Base-by-base conservation (phyloP, 2,888 invertebrate genomes). In the Chouioia cunea region DNA sequence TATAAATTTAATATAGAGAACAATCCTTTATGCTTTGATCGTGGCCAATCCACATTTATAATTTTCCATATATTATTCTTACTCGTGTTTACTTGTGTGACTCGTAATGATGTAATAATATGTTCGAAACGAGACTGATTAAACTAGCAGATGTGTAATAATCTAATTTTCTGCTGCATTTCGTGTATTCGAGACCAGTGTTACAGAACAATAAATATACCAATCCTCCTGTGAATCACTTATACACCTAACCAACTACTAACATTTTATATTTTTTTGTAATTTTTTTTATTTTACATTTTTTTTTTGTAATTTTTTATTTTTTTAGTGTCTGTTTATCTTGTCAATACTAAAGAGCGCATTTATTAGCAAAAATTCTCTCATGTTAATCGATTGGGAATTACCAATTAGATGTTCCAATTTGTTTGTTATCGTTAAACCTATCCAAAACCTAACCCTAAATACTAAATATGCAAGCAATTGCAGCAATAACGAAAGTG, bases 271-370 rank as follows among this genome's bases (percentile, higher is more conserved):
- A 76, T 71, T 77, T 77, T 79, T 79, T 77, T 74, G 18, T 52
- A 58, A 53, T 76, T 79, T 79, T 77, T 66, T 52, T 56, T 64
- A 66, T 70, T 75, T 77, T 79, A 78, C 80, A 76, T 59, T 74
- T 76, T 76, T 73, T 76, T 78, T 76, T 79, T 76, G 53, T 73
- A 22, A 18, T 65, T 73, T 76, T 77, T 76, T 73, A 73, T 71
- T 65, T 73, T 62, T 75, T 76, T 76, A 73, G 75, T 77, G 77
- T 80, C 79, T 79, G 76, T 81, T 79, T 71, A 80, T 79, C 80
- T 76, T 78, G 78, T 82, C 81, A 83, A 82, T 82, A 79, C 80
- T 79, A 78, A 79, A 80, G 81, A 80, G 76, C 79, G 75, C 79
- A 81, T 79, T 83, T 79, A 82, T 80, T 81, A 82, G 76, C 80